Evolutionary conservation across 2,797 vertebrate species (phyloP).

Genomic region (Pseudochirops cupreus): DNA sequence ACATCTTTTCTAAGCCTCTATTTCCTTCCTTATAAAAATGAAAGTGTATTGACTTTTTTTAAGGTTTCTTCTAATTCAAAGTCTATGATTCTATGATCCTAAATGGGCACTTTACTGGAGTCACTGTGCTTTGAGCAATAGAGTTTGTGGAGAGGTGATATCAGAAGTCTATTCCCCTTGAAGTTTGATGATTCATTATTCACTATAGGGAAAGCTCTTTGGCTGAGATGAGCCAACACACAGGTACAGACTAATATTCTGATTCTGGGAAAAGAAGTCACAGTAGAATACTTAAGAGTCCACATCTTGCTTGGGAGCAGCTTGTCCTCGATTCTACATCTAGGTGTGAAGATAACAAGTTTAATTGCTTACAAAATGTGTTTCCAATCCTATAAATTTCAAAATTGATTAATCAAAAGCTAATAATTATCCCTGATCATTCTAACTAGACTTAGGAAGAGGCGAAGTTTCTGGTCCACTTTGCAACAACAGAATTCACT

Average conservation of each 20-base stretch:
- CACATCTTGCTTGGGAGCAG: not conserved
- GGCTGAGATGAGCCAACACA: not conserved
- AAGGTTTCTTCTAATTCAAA: not conserved
- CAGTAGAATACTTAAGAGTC: not conserved
- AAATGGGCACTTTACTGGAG: not conserved
- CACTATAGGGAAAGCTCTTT: not conserved
- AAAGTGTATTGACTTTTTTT: not conserved
- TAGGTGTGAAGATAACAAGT: conserved; percentile 51
- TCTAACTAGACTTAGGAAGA: conserved; percentile 17
- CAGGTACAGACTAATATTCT: not conserved
- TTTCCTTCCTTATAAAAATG: not conserved
- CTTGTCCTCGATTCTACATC: not conserved
- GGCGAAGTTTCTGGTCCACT: conserved; percentile 32
- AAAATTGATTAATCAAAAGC: conserved; percentile 50
- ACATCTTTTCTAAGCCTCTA: not conserved
- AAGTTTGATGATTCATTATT: not conserved
- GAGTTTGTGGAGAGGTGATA: not conserved
- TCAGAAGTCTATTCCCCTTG: not conserved
- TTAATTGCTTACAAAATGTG: conserved; percentile 9
- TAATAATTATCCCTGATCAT: not conserved
- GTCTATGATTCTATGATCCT: not conserved
- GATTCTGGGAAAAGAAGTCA: not conserved
- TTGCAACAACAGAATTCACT: not conserved
- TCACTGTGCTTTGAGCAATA: not conserved
- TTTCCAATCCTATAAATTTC: not conserved